A percentile compares a stretch with the other conserved stretches of the same genome.
Evolutionary conservation across 2,797 vertebrate species (phyloP).

Genomic region (Schizothorax lantsangensis): DNA sequence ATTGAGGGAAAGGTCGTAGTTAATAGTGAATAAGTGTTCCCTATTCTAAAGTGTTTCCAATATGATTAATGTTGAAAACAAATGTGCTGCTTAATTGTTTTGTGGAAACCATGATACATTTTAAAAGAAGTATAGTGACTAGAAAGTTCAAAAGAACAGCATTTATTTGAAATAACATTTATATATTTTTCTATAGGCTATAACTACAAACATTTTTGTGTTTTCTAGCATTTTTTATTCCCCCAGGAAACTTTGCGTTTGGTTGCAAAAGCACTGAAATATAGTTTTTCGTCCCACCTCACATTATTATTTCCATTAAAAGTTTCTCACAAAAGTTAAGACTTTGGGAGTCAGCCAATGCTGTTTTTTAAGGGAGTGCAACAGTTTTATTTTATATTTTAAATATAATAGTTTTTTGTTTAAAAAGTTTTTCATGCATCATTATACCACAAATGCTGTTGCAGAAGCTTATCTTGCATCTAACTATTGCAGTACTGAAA

Average conservation of each 20-base stretch:
- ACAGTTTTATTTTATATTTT: background rate
- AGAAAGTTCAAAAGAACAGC: background rate
- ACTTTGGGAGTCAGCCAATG: background rate
- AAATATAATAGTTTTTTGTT: background rate
- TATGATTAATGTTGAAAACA: background rate
- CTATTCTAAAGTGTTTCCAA: too few relatives aligned
- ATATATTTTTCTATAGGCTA: background rate
- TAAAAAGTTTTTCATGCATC: background rate
- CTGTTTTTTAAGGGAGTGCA: background rate
- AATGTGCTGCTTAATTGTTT: background rate
- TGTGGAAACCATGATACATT: too few relatives aligned
- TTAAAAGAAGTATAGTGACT: background rate
- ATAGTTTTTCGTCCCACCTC: background rate
- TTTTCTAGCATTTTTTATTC: background rate
- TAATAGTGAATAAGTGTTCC: too few relatives aligned
- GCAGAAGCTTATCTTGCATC: background rate
- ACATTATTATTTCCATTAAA: background rate
- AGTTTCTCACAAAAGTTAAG: background rate
- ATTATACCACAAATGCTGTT: background rate
- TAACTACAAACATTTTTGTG: background rate
- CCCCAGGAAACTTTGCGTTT: background rate
- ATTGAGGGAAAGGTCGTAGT: too few relatives aligned
- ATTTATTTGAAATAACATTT: background rate
- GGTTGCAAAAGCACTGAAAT: background rate
- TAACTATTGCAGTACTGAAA: background rate